Evolutionary conservation across 2,113 vertebrate species (phyloP).

Genomic region (Bagarius yarrelli): DNA sequence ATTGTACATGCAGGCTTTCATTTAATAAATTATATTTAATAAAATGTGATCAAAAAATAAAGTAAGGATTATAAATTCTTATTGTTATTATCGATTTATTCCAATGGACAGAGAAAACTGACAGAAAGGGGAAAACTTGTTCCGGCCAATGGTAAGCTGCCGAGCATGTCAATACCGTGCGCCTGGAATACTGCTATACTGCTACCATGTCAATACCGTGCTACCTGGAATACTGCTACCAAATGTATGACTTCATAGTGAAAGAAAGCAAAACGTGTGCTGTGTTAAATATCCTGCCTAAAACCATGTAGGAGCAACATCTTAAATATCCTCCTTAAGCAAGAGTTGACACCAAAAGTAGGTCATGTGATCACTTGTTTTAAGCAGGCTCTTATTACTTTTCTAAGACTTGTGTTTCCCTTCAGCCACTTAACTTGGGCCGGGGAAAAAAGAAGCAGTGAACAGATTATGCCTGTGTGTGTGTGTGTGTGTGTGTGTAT

Average conservation of each 20-base stretch:
- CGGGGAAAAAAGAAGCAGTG: slow-evolving; percentile 59
- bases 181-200: neutral
- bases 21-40: no score
- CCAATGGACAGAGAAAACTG: neutral
- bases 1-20: no score
- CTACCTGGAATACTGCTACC: neutral
- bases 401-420: slow-evolving; percentile 55
- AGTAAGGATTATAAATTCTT: no score
- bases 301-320: neutral
- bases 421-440: slow-evolving; percentile 49
- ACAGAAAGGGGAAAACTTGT: neutral
- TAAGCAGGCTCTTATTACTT: slow-evolving; percentile 67
- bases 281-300: neutral
- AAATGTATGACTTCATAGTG: neutral
- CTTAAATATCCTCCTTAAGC: neutral
- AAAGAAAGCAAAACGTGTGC: neutral
- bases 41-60: no score
- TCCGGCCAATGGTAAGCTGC: neutral
- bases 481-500: slow-evolving; percentile 56
- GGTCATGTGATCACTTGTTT: slow-evolving; percentile 64
- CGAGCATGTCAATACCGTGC: neutral
- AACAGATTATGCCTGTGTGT: slow-evolving; percentile 62
- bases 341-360: neutral
- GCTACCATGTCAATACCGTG: no score
- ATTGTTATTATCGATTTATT: no score